phyloP scores from a whole-genome alignment of 2,113 vertebrate genomes.

The Pleuronectes platessa region DNA sequence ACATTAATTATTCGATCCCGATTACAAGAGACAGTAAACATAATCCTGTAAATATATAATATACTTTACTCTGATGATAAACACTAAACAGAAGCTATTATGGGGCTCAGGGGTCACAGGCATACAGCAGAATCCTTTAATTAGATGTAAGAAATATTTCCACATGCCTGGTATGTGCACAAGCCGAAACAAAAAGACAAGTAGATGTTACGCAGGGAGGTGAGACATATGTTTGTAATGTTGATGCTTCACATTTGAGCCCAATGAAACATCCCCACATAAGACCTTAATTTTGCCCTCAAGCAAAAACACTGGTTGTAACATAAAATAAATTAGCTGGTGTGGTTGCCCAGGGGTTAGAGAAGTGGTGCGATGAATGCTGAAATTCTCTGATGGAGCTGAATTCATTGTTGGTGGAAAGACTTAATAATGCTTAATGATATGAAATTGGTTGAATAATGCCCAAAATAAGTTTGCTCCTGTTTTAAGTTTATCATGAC shows the following conservation, averaged over 20 bases:
- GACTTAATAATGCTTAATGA: background rate
- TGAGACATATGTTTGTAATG: background rate
- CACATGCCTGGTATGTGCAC: background rate
- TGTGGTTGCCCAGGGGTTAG: constrained; percentile 24
- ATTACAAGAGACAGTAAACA: background rate
- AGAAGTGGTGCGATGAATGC: background rate
- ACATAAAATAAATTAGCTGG: constrained; percentile 26
- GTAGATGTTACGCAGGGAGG: constrained; percentile 11
- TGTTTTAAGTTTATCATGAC: background rate
- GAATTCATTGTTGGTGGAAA: background rate
- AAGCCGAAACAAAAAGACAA: background rate
- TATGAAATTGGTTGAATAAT: background rate
- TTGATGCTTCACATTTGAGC: constrained; percentile 7
- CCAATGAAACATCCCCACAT: constrained; percentile 14
- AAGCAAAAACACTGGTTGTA: constrained; percentile 31
- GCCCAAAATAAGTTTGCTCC: background rate
- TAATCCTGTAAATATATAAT: background rate
- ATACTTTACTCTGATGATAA: background rate
- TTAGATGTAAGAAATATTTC: constrained; percentile 10
- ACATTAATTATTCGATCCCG: background rate
- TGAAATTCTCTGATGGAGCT: constrained; percentile 1
- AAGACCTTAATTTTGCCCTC: constrained; percentile 28
- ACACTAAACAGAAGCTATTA: background rate
- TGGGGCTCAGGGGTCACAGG: background rate
- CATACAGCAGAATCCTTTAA: constrained; percentile 2